Conservation (phyloP, 2,888 invertebrate species). For the Clitarchus hookeri region DNA sequence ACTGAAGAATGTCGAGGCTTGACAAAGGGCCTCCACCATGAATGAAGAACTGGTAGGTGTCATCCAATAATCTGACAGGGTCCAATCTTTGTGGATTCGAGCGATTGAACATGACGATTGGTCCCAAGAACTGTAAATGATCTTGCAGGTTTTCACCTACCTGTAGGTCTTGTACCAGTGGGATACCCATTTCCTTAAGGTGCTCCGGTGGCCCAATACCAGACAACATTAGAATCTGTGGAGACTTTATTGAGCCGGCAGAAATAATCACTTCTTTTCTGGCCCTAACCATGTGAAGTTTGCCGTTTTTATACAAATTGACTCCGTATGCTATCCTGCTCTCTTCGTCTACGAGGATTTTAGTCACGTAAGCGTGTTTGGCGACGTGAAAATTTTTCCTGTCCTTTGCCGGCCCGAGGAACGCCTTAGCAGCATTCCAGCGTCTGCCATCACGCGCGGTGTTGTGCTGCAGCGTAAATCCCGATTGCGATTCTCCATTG, state of each 20-base stretch:
- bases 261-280: constrained; percentile 37
- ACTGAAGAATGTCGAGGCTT: constrained; percentile 51
- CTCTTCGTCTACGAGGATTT: constrained; percentile 61
- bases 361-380: constrained; percentile 64
- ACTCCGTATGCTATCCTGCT: constrained; percentile 65
- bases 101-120: constrained; percentile 57
- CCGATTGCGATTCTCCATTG: constrained; percentile 57
- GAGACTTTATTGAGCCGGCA: constrained; percentile 36
- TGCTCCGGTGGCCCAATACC: constrained; percentile 38
- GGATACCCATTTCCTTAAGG: constrained; percentile 53
- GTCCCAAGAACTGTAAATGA: constrained; percentile 53
- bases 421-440: constrained; percentile 69
- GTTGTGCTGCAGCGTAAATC: constrained; percentile 47
- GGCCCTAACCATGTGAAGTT: constrained; percentile 34
- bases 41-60: constrained; percentile 77
- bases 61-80: constrained; percentile 76
- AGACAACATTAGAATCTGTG: constrained; percentile 38
- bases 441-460: constrained; percentile 69
- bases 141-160: constrained; percentile 57
- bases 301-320: constrained; percentile 59
- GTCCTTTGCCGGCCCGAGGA: constrained; percentile 62
- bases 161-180: constrained; percentile 58
- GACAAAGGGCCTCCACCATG: constrained; percentile 68
- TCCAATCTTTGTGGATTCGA: constrained; percentile 63
- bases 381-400: constrained; percentile 67